A percentile compares a stretch with the other conserved stretches of the same genome.
These are phyloP conservation scores for Limosa lapponica DNA, from an alignment of 2,797 vertebrate genomes.

Conservation along the genomic window DNA sequence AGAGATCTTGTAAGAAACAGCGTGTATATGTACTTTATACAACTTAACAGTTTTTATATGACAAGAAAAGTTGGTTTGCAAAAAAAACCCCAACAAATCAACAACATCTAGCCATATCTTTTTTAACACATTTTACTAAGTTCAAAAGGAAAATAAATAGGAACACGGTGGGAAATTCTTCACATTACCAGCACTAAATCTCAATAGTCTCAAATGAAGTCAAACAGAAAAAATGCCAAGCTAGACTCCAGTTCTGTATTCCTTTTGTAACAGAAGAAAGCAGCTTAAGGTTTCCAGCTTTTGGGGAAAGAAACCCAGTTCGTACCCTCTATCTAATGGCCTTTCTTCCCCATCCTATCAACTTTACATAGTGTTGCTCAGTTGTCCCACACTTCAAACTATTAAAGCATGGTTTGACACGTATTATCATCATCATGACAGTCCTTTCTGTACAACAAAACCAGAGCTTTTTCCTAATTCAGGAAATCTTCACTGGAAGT, in stretches of 20 bases:
- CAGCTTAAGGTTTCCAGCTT: not conserved
- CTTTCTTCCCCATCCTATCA: not conserved
- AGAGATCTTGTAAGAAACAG: not conserved
- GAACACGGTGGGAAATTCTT: not conserved
- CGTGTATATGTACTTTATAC: not conserved
- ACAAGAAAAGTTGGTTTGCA: not conserved
- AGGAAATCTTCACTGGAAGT: not conserved
- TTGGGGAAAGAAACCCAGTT: not conserved
- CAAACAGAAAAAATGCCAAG: not conserved
- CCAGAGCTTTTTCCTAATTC: not conserved
- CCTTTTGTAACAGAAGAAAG: not conserved
- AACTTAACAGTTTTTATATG: not conserved
- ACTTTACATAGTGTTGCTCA: not conserved
- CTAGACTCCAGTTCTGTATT: not conserved
- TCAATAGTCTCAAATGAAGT: not conserved
- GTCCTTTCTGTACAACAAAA: not conserved
- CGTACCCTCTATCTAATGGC: not conserved
- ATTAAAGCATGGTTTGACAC: not conserved
- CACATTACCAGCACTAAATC: not conserved
- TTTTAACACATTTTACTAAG: not conserved
- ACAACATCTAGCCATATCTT: not conserved
- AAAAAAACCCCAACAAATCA: not conserved
- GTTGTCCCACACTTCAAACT: not conserved
- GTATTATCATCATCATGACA: not conserved
- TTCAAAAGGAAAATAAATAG: not conserved